Conservation (phyloP, 2,113 vertebrate genomes). For the Corythoichthys intestinalis region DNA sequence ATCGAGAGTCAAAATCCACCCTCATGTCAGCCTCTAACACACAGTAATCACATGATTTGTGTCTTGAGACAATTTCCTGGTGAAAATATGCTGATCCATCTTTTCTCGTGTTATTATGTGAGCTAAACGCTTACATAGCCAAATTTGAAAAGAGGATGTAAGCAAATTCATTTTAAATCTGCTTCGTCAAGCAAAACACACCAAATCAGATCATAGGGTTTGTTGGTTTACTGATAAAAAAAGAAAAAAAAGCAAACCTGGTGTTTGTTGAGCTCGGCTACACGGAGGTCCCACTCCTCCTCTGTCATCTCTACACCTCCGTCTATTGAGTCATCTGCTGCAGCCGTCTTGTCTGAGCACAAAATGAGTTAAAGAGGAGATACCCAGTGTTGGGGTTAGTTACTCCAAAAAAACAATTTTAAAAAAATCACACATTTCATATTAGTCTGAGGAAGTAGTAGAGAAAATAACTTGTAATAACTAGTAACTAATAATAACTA, state of each 20-base stretch:
- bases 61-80: neutral
- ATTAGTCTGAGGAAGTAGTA: too few species aligned
- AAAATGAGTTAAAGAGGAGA: constrained; percentile 6
- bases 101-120: neutral
- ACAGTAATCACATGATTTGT: too few species aligned
- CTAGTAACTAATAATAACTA: too few species aligned
- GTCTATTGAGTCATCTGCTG: constrained; percentile 62
- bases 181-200: constrained; percentile 21
- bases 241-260: constrained; percentile 73
- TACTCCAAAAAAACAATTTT: too few species aligned
- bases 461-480: too few species aligned
- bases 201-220: neutral
- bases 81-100: neutral
- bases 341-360: constrained; percentile 74
- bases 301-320: constrained; percentile 81
- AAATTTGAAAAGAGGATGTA: neutral
- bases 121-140: neutral
- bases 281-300: constrained; percentile 85
- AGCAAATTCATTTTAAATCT: constrained; percentile 25
- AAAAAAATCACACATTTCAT: too few species aligned
- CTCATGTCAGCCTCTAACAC: too few species aligned
- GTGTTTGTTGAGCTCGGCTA: constrained; percentile 92
- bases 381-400: too few species aligned
- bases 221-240: neutral
- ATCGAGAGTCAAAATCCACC: too few species aligned